Conservation (phyloP, 1,140 invertebrate genomes). For the Riptortus pedestris region DNA sequence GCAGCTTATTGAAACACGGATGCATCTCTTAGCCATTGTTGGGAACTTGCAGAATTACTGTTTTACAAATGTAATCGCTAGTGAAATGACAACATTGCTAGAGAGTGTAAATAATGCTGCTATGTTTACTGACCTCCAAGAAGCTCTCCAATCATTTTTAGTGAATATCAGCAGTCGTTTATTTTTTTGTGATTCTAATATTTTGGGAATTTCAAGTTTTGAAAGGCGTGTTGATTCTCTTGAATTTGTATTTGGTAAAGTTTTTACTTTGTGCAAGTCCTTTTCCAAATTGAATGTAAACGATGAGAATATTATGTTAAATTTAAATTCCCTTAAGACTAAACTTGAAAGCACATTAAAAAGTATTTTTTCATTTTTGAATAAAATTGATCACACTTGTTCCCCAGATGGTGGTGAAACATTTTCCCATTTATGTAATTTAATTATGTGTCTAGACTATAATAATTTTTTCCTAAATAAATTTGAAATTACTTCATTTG, state of each 20-base stretch:
- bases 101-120: not conserved
- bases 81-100: constrained; percentile 5
- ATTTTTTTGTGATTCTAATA: not conserved
- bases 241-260: not conserved
- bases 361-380: constrained; percentile 17
- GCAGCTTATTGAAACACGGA: not conserved
- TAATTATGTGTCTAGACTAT: constrained; percentile 7
- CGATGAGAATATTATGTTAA: not conserved
- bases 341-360: constrained; percentile 15
- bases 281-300: not conserved
- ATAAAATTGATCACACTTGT: constrained; percentile 14
- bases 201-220: not conserved
- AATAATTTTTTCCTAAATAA: constrained; percentile 8
- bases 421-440: not conserved
- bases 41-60: constrained; percentile 20
- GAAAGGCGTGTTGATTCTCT: not conserved
- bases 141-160: not conserved
- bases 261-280: not conserved
- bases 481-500: not conserved
- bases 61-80: constrained; percentile 16
- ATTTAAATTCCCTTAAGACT: not conserved
- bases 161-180: not conserved
- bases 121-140: constrained; percentile 10
- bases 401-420: not conserved
- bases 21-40: constrained; percentile 10